Evolutionary conservation across 2,113 vertebrate genomes (phyloP).

Genomic region (Pipra filicauda): DNA sequence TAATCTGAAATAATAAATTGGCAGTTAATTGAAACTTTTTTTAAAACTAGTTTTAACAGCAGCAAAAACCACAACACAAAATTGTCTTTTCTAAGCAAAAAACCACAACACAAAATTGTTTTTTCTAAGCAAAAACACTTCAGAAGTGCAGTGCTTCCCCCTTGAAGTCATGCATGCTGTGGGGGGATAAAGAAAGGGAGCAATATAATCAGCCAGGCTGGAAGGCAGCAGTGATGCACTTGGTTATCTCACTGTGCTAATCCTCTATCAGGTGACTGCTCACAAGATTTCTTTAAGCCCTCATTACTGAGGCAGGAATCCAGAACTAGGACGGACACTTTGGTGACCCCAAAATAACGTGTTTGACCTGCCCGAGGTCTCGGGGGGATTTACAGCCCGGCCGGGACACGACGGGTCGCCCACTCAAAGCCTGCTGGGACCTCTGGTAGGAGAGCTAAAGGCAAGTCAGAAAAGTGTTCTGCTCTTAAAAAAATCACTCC

Average conservation of each 20-base stretch:
- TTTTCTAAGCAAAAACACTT: not conserved
- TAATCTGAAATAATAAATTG: not conserved
- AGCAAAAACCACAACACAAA: not conserved
- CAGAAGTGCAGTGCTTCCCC: not conserved
- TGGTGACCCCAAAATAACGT: conserved; percentile 51
- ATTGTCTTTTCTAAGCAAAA: not conserved
- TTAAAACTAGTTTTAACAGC: not conserved
- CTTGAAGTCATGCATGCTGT: not conserved
- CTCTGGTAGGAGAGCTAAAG: not conserved
- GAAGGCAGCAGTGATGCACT: conserved; percentile 17
- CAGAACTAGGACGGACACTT: conserved; percentile 30
- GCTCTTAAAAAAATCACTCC: not conserved
- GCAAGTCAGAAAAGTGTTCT: not conserved
- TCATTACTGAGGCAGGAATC: conserved; percentile 32
- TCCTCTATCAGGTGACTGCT: conserved; percentile 81
- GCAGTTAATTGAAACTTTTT: not conserved
- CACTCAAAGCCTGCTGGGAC: not conserved
- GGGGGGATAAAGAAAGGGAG: not conserved
- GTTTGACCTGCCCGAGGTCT: not conserved
- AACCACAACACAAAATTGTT: not conserved
- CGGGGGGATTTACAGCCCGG: not conserved
- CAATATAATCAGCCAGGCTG: not conserved
- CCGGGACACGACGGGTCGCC: not conserved
- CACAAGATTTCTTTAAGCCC: conserved; percentile 74
- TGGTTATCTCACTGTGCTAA: conserved; percentile 67